These are phyloP conservation scores for Peromyscus leucopus DNA, from an alignment of 2,113 vertebrate genomes.

Conservation along the genomic window DNA sequence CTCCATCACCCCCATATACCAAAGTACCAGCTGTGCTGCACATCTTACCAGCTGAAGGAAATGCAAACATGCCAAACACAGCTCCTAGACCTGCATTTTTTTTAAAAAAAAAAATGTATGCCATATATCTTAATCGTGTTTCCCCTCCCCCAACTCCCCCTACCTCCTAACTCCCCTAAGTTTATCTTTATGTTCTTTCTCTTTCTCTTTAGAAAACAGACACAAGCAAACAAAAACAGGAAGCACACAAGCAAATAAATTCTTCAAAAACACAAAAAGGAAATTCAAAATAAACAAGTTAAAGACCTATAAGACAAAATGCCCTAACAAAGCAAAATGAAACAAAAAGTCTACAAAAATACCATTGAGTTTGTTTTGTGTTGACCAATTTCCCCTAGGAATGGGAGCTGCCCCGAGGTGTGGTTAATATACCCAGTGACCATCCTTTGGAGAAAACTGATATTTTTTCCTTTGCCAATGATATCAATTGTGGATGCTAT, in stretches of 20 bases:
- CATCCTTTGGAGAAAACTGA: background rate
- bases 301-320: background rate
- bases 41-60: background rate
- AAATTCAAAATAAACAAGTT: background rate
- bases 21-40: background rate
- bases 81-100: background rate
- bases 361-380: background rate
- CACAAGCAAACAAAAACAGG: background rate
- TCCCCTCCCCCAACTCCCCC: background rate
- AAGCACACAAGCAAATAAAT: background rate
- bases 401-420: background rate
- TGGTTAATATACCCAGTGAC: background rate
- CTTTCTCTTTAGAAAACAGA: background rate
- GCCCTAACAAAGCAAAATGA: background rate
- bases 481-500: constrained; percentile 22
- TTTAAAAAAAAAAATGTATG: background rate
- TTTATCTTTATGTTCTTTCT: background rate
- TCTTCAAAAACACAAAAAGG: background rate
- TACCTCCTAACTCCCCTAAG: background rate
- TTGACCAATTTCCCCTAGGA: background rate
- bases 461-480: background rate
- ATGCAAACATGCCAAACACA: background rate
- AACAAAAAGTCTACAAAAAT: background rate
- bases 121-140: background rate
- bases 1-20: constrained; percentile 12